Base-by-base conservation (phyloP, 2,113 vertebrate species). In the Antechinus stuartii region DNA sequence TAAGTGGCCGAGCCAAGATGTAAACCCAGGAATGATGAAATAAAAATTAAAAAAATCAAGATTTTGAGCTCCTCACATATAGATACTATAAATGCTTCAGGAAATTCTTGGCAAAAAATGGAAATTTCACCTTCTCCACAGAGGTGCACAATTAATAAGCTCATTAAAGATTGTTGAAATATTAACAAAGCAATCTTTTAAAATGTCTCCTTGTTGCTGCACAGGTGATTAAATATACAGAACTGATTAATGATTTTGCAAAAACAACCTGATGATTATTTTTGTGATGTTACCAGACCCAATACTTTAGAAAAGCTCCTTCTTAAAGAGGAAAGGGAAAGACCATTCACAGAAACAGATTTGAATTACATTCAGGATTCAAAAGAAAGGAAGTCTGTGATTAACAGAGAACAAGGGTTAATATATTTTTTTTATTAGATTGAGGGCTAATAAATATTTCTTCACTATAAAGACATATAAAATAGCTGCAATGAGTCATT, bases 111-210 rank as follows among this genome's bases (percentile, higher is more conserved):
- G 55, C 30, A 91, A 89, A 89, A 89, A 35, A 54, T 0, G 49
- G n/a, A 52, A 42, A 56, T n/a, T 22, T 92, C 52, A 57, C 54
- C 89, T 91, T 91, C 52, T 93, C 68, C 9, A 56, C 54, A 93
- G 55, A 95, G 90, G 19, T 42, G 49, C 35, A 55, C 27, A 54
- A 27, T 68, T 97, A 91, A 94, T 95, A 35, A 94, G n/a, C 92
- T 56, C 89, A 91, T 56, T 95, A 94, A 76, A 94, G 56, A 54
- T 55, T 52, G 19, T 50, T 76, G 76, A 46, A 68, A 25, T 94
- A 92, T 52, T 94, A 53, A 53, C 26, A 91, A 91, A 54, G 19
- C 35, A 23, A 8, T 84, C n/a, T 84, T 84, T 84, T 23, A 84
- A 84, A 84, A 84, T 84, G n/a, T 42, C 19, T 84, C n/a, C 68